phyloP scores from a whole-genome alignment of 2,888 invertebrate species.

The Heteropelma amictum region DNA sequence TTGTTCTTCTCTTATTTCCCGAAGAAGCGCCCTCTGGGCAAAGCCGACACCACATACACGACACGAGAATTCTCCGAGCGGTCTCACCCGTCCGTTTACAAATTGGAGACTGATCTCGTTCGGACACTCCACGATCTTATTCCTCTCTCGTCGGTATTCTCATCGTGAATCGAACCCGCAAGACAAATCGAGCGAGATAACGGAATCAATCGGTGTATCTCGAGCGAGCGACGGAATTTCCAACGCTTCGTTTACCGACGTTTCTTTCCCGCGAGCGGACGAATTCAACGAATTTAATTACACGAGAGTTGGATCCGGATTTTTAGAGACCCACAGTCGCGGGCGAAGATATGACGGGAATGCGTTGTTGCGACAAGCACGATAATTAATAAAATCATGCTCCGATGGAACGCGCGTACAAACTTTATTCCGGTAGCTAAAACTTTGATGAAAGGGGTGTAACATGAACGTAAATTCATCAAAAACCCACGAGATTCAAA shows the following conservation, averaged over 20 bases:
- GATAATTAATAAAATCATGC: no score
- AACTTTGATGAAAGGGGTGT: no score
- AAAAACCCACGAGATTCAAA: no score
- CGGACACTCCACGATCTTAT: neutral
- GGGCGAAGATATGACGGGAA: no score
- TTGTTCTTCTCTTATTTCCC: slow-evolving; percentile 37
- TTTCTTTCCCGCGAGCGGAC: no score
- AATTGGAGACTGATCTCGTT: slow-evolving; percentile 41
- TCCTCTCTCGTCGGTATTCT: neutral
- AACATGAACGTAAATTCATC: no score
- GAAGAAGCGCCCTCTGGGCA: neutral
- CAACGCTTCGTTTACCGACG: neutral
- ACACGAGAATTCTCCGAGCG: slow-evolving; percentile 54
- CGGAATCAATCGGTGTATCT: neutral
- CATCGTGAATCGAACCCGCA: slow-evolving; percentile 6
- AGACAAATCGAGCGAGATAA: slow-evolving; percentile 3
- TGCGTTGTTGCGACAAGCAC: no score
- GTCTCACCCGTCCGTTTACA: slow-evolving; percentile 48
- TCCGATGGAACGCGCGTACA: no score
- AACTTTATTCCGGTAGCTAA: no score
- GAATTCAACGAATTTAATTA: no score
- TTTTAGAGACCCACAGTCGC: no score
- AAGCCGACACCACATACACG: slow-evolving; percentile 7
- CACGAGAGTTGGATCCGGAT: no score
- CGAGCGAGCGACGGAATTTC: neutral